Conservation (phyloP, 2,113 vertebrate genomes). For the Capra hircus region DNA sequence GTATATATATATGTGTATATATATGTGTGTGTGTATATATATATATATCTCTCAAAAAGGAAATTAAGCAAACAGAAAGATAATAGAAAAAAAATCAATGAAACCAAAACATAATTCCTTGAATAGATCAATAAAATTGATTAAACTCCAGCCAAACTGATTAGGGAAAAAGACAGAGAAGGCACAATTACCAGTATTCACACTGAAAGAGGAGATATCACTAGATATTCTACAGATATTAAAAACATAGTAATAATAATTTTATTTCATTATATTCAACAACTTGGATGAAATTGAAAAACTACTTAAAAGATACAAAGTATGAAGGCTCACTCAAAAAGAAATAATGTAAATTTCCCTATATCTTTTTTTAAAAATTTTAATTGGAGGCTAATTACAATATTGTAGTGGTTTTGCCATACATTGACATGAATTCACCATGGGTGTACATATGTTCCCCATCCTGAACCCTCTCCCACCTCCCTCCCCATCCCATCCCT, state of each 20-base stretch:
- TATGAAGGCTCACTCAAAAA: constrained; percentile 15
- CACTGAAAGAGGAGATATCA: not conserved
- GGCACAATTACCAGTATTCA: not conserved
- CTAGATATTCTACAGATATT: not conserved
- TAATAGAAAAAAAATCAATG: not conserved
- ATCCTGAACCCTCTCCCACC: not conserved
- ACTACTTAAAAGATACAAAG: not conserved
- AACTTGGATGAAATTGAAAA: not conserved
- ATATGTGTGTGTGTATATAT: not conserved
- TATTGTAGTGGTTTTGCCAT: not conserved
- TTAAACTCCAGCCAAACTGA: not conserved
- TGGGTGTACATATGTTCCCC: not conserved
- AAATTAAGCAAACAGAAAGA: not conserved
- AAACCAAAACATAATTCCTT: not conserved
- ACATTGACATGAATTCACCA: not conserved
- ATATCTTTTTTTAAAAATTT: not conserved
- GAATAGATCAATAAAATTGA: not conserved
- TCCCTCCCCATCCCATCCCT: not conserved
- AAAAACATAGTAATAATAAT: not conserved
- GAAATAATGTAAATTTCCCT: not conserved
- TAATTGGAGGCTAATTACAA: not conserved
- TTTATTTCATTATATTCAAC: not conserved
- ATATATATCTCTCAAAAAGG: not conserved
- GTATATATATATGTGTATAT: rapidly evolving
- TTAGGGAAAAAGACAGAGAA: not conserved